Evolutionary conservation across 2,797 vertebrate genomes (phyloP).

Genomic region (Neostethus bicornis): DNA sequence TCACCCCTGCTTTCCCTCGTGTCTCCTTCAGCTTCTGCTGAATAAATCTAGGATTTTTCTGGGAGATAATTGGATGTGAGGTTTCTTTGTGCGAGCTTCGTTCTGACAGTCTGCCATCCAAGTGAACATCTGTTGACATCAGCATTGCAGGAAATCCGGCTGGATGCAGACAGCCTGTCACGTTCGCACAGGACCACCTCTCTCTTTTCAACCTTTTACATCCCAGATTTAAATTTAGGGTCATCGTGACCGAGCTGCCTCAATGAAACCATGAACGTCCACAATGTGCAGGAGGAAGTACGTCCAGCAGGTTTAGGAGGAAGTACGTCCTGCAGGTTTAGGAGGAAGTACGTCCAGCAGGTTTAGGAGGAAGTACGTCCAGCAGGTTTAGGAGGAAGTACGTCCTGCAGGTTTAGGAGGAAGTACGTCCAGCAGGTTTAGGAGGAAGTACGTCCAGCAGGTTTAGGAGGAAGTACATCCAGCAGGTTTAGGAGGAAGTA

Average conservation of each 20-base stretch:
- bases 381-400: too few species aligned
- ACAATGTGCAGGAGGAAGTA: too few species aligned
- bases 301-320: too few species aligned
- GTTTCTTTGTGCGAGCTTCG: slow-evolving; percentile 37
- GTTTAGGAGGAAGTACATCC: too few species aligned
- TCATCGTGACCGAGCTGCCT: slow-evolving; percentile 43
- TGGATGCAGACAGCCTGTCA: slow-evolving; percentile 37
- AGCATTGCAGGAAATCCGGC: slow-evolving; percentile 21
- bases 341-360: too few species aligned
- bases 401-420: too few species aligned
- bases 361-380: too few species aligned
- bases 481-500: too few species aligned
- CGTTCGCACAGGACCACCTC: slow-evolving; percentile 21
- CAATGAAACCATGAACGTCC: neutral
- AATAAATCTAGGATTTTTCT: slow-evolving; percentile 36
- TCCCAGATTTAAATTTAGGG: slow-evolving; percentile 47
- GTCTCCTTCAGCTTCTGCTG: slow-evolving; percentile 46
- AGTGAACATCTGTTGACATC: slow-evolving; percentile 48
- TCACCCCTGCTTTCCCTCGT: slow-evolving; percentile 40
- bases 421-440: too few species aligned
- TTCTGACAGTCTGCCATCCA: slow-evolving; percentile 61
- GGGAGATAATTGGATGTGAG: slow-evolving; percentile 68
- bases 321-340: too few species aligned
- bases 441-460: too few species aligned
- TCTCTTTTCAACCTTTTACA: slow-evolving; percentile 53